Base-by-base conservation (phyloP, 2,888 invertebrate genomes). In the Petrophora chlorosata region DNA sequence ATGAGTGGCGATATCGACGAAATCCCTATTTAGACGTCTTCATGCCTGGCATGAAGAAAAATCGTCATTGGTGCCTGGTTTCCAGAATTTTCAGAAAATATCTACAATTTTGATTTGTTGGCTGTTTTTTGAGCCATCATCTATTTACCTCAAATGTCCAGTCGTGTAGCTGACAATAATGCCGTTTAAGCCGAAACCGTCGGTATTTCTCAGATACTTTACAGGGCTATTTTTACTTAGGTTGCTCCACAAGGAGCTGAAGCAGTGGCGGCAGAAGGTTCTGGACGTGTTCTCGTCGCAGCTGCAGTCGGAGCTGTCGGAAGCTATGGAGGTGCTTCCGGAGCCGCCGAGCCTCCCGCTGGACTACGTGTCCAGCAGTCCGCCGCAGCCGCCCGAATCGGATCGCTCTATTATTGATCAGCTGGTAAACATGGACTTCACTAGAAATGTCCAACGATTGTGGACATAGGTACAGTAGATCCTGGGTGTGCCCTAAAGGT, bases 341-440 rank as follows among this genome's bases (percentile, higher is more conserved):
- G 46, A 47, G 9, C 51, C 58, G 2, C 36, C 55, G 2, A 23
- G 28, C 26, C 2, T 4, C 2, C 41, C 32, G 26, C 25, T 52
- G 7, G 64, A 66, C 33, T 60, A 48, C 45, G 41, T 43, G 7
- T 65, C 76, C 0, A 23, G 36, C 13, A 74, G 75, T 40, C 75
- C 80, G 0, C 70, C 70, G 15, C 84, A 79, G 49, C 76, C 80
- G 0, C 60, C 72, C 0, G 63, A 70, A 38, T 65, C 77, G 0
- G 67, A 73, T 0, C 52, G 60, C 1, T 79, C 81, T 2, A 59
- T 75, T 7, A 75, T 85, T n/a, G 83, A 85, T 23, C 79, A 80
- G 49, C 53, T 86, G 67, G 85, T 85, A 64, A 4, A 23, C 2
- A n/a, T 13, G n/a, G n/a, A n/a, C n/a, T n/a, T n/a, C n/a, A n/a